Percentiles rank a stretch among this genome's conserved stretches.
Evolutionary conservation across 2,888 invertebrate species (phyloP).

Genomic region (Steinernema hermaphroditum): DNA sequence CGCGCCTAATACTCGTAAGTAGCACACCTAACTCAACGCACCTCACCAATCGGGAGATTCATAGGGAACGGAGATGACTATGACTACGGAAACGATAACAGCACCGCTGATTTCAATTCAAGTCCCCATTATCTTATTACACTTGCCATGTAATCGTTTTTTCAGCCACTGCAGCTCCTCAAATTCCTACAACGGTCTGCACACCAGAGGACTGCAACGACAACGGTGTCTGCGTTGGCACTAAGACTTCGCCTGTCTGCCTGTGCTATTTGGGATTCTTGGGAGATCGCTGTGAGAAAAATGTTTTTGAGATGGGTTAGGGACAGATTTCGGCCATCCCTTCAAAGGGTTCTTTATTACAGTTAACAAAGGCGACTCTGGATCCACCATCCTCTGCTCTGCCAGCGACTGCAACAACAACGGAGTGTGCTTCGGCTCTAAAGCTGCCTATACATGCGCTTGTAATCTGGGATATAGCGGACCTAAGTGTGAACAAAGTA

Average conservation of each 20-base stretch:
- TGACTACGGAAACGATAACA: background rate
- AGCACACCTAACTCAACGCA: background rate
- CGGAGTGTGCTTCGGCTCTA: slow-evolving; percentile 56
- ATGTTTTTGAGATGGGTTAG: slow-evolving; percentile 36
- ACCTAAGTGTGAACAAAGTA: slow-evolving; percentile 46
- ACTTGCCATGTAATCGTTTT: background rate
- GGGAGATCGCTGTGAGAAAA: slow-evolving; percentile 52
- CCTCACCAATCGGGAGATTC: background rate
- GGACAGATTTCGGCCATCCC: background rate
- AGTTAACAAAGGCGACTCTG: slow-evolving; percentile 10
- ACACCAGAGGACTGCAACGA: slow-evolving; percentile 47
- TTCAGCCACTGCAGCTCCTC: slow-evolving; percentile 12
- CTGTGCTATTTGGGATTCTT: slow-evolving; percentile 70
- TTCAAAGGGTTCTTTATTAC: background rate
- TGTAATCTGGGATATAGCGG: slow-evolving; percentile 46
- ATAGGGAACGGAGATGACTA: background rate
- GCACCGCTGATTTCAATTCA: background rate
- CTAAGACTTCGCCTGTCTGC: slow-evolving; percentile 72
- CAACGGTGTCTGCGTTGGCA: slow-evolving; percentile 56
- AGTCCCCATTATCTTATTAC: too few relatives aligned
- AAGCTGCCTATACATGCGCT: slow-evolving; percentile 51
- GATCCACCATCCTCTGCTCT: slow-evolving; percentile 46
- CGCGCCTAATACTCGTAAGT: slow-evolving; percentile 24
- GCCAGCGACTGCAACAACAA: slow-evolving; percentile 57
- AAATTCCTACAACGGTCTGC: background rate